Conservation (phyloP, 2,797 vertebrate genomes). For the Valencia hispanica region DNA sequence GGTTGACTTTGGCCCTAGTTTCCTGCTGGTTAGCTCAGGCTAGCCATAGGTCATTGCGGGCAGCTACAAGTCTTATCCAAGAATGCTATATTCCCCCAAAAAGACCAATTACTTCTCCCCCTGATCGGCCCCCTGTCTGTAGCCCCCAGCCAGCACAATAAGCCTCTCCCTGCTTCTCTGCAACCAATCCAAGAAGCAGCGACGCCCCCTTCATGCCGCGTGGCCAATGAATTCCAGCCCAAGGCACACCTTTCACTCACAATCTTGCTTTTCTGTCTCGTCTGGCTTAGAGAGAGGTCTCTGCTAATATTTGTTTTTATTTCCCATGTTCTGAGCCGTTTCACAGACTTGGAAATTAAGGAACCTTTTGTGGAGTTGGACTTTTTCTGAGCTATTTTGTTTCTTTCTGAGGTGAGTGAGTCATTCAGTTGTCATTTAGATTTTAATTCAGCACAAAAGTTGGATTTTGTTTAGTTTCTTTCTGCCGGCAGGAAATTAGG, state of each 20-base stretch:
- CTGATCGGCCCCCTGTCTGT: constrained; percentile 70
- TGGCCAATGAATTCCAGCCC: constrained; percentile 71
- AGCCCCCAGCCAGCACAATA: constrained; percentile 62
- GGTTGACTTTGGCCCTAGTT: constrained; percentile 72
- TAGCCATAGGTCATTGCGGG: constrained; percentile 62
- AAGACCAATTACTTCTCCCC: constrained; percentile 60
- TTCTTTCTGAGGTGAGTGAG: constrained; percentile 74
- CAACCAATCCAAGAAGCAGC: constrained; percentile 65
- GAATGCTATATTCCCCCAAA: constrained; percentile 50
- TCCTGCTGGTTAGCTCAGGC: constrained; percentile 27
- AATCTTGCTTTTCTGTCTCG: constrained; percentile 68
- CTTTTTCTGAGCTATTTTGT: constrained; percentile 45
- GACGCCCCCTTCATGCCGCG: constrained; percentile 62
- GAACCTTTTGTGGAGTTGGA: constrained; percentile 37
- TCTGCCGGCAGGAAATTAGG: neutral
- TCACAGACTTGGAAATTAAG: constrained; percentile 37
- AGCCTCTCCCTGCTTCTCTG: constrained; percentile 51
- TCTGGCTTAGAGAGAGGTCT: constrained; percentile 69
- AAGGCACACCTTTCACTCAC: constrained; percentile 80
- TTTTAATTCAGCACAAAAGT: constrained; percentile 20
- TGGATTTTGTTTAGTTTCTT: constrained; percentile 9
- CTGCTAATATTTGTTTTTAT: constrained; percentile 41
- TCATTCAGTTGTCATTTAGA: constrained; percentile 38
- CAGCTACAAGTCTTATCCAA: constrained; percentile 59
- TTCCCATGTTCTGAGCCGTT: constrained; percentile 26